Base-by-base conservation (phyloP, 2,113 vertebrate genomes). In the Colinus virginianus region DNA sequence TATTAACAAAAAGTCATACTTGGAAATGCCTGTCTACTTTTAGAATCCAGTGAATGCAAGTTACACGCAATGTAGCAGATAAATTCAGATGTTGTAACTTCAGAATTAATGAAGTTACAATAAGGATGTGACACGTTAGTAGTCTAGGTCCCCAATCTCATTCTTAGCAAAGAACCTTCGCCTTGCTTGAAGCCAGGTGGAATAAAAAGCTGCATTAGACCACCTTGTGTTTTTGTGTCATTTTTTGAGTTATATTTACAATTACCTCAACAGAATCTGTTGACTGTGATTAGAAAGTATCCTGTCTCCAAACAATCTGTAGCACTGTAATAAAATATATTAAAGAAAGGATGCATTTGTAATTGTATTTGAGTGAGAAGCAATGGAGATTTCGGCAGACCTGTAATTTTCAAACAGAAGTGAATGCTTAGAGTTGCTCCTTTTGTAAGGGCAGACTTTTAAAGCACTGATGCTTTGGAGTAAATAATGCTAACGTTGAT, bases 11-110 rank as follows among this genome's bases (percentile, higher is more conserved):
- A 2, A 71, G 36, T 34, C 43, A 70, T 69, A 87, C 58, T 13
- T 95, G 78, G 91, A 84, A 92, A 87, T 36, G 26, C 17, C 43
- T 21, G n/a, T 17, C 59, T 56, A 82, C 53, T 90, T 72, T 66
- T 45, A 82, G n/a, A 32, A 89, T 22, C 3, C 32, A 51, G 34
- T 34, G 38, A 86, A 55, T 11, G 63, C 7, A 77, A 53, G 18
- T 53, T 58, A 79, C 13, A 62, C 6, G 36, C 20, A 84, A 72
- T 34, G 48, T 66, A 81, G 43, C 8, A 9, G 36, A 61, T 10
- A 69, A 11, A 25, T 63, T 79, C 61, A 78, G 56, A 61, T 43
- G n/a, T 55, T 45, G 15, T 26, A 77, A 78, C 49, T 66, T 72
- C 76, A 69, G 42, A 87, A 85, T 43, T 43, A 40, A 62, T 18